Percentiles rank a stretch among this genome's conserved stretches.
These are phyloP conservation scores for Diadema setosum DNA, from an alignment of 35 echinoderm and acorn worm genomes.

Conservation along the genomic window DNA sequence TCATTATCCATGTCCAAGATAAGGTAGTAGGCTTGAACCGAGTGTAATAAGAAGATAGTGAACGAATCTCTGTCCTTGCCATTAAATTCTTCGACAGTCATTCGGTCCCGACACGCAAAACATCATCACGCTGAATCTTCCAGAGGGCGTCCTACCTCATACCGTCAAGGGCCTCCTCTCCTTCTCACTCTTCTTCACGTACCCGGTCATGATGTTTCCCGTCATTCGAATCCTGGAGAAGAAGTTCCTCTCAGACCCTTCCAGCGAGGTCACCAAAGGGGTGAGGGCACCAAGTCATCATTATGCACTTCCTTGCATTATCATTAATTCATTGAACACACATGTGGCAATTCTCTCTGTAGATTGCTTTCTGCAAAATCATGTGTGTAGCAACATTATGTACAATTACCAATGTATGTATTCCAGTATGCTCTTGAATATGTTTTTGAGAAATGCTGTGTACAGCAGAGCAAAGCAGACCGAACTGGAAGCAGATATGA, in stretches of 20 bases:
- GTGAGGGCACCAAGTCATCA: no score
- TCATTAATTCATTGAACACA: background rate
- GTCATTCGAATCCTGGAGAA: slow-evolving; percentile 76
- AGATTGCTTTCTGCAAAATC: background rate
- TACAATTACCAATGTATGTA: no score
- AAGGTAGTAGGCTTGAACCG: no score
- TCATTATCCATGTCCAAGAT: no score
- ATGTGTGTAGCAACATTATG: no score
- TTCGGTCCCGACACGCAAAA: slow-evolving; percentile 79
- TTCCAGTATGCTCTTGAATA: no score
- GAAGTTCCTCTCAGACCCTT: slow-evolving; percentile 34
- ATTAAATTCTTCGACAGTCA: no score
- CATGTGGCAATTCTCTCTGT: background rate
- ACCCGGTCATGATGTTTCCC: slow-evolving; percentile 97
- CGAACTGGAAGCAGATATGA: no score
- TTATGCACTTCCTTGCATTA: background rate
- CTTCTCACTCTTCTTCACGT: slow-evolving; percentile 97
- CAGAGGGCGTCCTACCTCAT: slow-evolving; percentile 64
- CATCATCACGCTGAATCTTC: slow-evolving; percentile 94
- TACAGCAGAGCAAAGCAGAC: no score
- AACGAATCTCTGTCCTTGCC: no score
- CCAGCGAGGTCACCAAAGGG: slow-evolving; percentile 16
- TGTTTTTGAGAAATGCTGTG: no score
- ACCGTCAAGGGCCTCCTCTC: slow-evolving; percentile 80
- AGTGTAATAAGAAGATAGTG: no score